Evolutionary conservation across 2,113 vertebrate genomes (phyloP).

Genomic region (Thomomys bottae): DNA sequence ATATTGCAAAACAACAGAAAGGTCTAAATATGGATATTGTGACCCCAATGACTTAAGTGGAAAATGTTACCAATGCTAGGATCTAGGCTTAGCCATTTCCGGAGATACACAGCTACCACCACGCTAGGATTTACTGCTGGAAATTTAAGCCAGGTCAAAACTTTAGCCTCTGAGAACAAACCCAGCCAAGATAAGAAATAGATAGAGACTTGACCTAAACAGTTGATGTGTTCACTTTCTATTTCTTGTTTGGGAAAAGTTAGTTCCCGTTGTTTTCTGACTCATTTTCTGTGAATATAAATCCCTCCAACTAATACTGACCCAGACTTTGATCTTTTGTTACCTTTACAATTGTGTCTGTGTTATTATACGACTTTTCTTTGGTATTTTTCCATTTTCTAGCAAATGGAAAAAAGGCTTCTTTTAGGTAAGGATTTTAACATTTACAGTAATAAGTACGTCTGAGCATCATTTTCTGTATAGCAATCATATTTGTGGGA

Average conservation of each 20-base stretch:
- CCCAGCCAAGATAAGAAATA: conserved; percentile 12
- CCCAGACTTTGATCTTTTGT: conserved; percentile 40
- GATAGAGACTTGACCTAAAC: neutral
- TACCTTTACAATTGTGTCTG: neutral
- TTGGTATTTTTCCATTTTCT: conserved; percentile 6
- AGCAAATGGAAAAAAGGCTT: conserved; percentile 13
- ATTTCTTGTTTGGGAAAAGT: conserved; percentile 19
- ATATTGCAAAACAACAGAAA: conserved; percentile 64
- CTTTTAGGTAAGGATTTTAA: neutral
- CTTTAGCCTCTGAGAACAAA: neutral
- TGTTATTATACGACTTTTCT: neutral
- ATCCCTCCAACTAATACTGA: neutral
- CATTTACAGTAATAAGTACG: neutral
- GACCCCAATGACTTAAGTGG: conserved; percentile 48
- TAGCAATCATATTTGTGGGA: neutral
- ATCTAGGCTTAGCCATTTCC: neutral
- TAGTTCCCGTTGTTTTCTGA: conserved; percentile 16
- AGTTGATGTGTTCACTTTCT: neutral
- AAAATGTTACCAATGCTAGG: conserved; percentile 52
- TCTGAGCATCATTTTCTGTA: neutral
- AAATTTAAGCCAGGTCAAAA: conserved; percentile 28
- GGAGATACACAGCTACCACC: neutral
- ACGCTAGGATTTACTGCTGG: neutral
- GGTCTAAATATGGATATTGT: conserved; percentile 60
- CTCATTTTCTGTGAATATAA: conserved; percentile 46